These are phyloP conservation scores for Drosophila emarginata DNA, from an alignment of 2,888 invertebrate species.

Conservation along the genomic window DNA sequence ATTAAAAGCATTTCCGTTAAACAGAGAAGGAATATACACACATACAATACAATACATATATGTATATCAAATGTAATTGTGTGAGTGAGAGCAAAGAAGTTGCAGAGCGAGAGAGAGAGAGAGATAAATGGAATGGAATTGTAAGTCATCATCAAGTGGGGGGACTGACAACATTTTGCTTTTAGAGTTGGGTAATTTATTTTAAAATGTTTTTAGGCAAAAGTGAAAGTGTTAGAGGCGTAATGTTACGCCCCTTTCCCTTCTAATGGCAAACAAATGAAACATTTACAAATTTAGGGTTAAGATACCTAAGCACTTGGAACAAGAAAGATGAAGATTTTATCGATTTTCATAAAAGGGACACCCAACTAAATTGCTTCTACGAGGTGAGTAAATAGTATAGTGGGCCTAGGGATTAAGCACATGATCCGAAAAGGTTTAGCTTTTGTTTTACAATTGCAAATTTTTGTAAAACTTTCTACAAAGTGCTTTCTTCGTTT, in stretches of 20 bases:
- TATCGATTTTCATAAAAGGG: background rate
- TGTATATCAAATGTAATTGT: slow-evolving; percentile 1
- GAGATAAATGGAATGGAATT: slow-evolving; percentile 38
- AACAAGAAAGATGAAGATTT: background rate
- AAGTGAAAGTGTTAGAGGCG: slow-evolving; percentile 2
- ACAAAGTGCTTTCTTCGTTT: too few relatives aligned
- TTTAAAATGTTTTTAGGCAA: slow-evolving; percentile 25
- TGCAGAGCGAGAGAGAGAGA: background rate
- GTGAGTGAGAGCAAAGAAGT: background rate
- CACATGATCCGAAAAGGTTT: too few relatives aligned
- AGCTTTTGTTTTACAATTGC: too few relatives aligned
- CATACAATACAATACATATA: background rate
- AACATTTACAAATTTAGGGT: background rate
- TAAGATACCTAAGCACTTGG: background rate
- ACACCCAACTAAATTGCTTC: too few relatives aligned
- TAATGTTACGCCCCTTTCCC: slow-evolving; percentile 1
- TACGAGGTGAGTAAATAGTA: too few relatives aligned
- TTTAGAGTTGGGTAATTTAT: slow-evolving; percentile 48
- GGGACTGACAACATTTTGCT: slow-evolving; percentile 50
- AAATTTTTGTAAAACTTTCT: too few relatives aligned
- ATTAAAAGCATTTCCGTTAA: slow-evolving; percentile 59
- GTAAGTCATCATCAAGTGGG: slow-evolving; percentile 24
- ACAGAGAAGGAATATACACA: slow-evolving; percentile 1
- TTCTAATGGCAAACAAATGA: slow-evolving; percentile 9
- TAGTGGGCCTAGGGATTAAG: too few relatives aligned